phyloP scores from a whole-genome alignment of 2,113 vertebrate genomes.

The Cisticola juncidis region DNA sequence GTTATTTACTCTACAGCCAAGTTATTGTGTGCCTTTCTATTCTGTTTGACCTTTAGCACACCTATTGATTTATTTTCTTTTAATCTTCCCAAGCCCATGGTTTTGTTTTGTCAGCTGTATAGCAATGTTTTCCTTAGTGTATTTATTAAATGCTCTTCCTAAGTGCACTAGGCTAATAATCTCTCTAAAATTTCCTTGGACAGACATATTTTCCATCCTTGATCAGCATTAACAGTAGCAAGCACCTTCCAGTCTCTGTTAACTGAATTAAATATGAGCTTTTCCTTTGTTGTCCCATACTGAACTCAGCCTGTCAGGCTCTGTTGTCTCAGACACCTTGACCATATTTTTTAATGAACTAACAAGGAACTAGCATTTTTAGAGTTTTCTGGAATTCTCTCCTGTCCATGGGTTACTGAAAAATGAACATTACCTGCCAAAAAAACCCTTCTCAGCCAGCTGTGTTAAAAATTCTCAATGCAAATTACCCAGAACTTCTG shows the following conservation, averaged over 20 bases:
- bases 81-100: not conserved
- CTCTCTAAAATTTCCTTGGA: not conserved
- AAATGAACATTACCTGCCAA: slow-evolving; percentile 21
- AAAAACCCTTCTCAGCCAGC: not conserved
- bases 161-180: not conserved
- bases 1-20: not conserved
- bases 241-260: not conserved
- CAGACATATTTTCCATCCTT: not conserved
- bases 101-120: not conserved
- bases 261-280: not conserved
- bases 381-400: not conserved
- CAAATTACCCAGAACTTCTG: slow-evolving; percentile 66
- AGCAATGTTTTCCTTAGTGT: not conserved
- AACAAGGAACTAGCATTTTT: not conserved
- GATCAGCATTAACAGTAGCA: not conserved
- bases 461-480: slow-evolving; percentile 39
- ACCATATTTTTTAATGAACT: not conserved
- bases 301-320: not conserved
- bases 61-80: slow-evolving; percentile 32
- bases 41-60: slow-evolving; percentile 16
- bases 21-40: slow-evolving; percentile 5
- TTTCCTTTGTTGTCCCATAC: not conserved
- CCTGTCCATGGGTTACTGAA: not conserved
- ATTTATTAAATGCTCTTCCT: not conserved
- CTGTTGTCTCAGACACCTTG: not conserved